Conservation (phyloP, 2,888 invertebrate species). For the Gymnoscelis rufifasciata region DNA sequence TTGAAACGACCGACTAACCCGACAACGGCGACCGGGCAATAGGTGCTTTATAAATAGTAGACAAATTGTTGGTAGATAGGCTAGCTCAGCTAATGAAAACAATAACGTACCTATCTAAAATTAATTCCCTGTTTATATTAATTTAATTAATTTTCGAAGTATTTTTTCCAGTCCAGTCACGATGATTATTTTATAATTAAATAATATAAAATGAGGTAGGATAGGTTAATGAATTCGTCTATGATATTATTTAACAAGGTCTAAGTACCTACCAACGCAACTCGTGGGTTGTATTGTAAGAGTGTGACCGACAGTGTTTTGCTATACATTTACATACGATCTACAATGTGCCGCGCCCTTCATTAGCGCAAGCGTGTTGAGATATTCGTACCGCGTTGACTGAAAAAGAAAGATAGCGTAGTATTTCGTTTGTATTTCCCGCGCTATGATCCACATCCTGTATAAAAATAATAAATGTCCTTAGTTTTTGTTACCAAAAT, state of each 20-base stretch:
- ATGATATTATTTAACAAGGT: no score
- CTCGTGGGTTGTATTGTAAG: not conserved
- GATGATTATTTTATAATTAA: no score
- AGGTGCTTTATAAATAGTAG: conserved; percentile 7
- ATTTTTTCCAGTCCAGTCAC: no score
- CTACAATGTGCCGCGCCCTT: conserved; percentile 20
- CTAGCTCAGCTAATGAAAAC: no score
- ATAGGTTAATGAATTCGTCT: no score
- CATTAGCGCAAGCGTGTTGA: conserved; percentile 20
- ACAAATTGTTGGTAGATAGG: not conserved
- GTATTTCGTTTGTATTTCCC: conserved; percentile 12
- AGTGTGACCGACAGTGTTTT: conserved; percentile 16
- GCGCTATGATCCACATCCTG: conserved; percentile 12
- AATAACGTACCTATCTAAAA: not conserved
- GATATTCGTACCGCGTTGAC: conserved; percentile 7
- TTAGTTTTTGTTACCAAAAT: no score
- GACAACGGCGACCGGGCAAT: not conserved
- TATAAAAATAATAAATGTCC: not conserved
- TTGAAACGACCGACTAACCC: not conserved
- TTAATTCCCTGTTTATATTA: not conserved
- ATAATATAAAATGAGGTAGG: no score
- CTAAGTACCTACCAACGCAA: not conserved
- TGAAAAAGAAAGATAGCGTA: conserved; percentile 1
- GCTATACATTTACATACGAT: conserved; percentile 4
- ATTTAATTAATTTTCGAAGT: not conserved